These are phyloP conservation scores for Polyodon spathula DNA, from an alignment of 2,113 vertebrate genomes.

Conservation along the genomic window DNA sequence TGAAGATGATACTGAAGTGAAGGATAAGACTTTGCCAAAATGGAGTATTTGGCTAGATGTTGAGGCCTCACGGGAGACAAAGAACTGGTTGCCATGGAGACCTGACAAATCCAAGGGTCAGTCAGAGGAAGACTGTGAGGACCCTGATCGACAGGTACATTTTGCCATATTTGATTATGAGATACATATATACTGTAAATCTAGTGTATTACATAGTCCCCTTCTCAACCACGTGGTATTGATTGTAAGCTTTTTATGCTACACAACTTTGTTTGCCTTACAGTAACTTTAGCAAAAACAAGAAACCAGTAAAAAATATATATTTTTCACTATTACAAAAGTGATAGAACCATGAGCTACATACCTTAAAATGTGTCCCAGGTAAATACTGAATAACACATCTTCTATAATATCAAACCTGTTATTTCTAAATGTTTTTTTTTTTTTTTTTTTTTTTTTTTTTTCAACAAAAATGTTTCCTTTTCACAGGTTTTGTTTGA, in stretches of 20 bases:
- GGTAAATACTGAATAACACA: too few relatives aligned
- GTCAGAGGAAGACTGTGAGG: slow-evolving; percentile 86
- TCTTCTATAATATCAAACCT: too few relatives aligned
- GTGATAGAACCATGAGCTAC: too few relatives aligned
- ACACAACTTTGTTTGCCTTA: too few relatives aligned
- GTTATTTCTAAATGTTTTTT: not conserved
- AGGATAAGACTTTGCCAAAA: slow-evolving; percentile 68
- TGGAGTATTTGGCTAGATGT: slow-evolving; percentile 75
- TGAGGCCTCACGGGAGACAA: slow-evolving; percentile 72
- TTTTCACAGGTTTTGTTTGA: slow-evolving; percentile 80
- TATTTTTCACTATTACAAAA: too few relatives aligned
- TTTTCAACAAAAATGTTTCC: not conserved
- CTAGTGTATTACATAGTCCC: too few relatives aligned
- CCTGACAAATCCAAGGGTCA: slow-evolving; percentile 80
- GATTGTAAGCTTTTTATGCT: too few relatives aligned
- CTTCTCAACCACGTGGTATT: too few relatives aligned
- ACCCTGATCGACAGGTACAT: slow-evolving; percentile 86
- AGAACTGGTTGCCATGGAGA: slow-evolving; percentile 87
- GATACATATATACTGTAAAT: too few relatives aligned
- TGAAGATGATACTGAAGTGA: slow-evolving; percentile 73
- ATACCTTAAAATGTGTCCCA: too few relatives aligned
- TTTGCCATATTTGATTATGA: not conserved
- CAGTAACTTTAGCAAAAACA: too few relatives aligned
- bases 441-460: not conserved
- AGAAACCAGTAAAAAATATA: too few relatives aligned